Base-by-base conservation (phyloP, 2,797 vertebrate species). In the Echiichthys vipera region DNA sequence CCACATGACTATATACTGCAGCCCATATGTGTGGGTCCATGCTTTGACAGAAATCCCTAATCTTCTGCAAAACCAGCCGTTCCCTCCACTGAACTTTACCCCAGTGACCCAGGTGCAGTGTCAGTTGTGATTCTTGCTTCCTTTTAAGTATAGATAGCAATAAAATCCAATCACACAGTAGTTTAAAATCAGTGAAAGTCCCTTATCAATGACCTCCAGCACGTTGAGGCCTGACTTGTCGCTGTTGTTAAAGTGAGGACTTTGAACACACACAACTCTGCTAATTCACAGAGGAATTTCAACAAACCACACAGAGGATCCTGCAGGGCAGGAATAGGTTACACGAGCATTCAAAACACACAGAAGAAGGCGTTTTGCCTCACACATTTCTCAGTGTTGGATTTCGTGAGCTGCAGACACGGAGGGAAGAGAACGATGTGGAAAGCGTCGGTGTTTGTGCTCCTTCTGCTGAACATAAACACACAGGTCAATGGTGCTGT, bases 391-490 rank as follows among this genome's bases (percentile, higher is more conserved):
- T 45, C 2, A 5, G 12, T 45, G 40, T 45, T 50, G 9, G 39
- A 29, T n/a, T 59, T 12, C 25, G 0, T 64, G 22, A n/a, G 54
- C 18, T 12, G 30, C 5, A 13, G 43, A 36, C 45, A 43, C 24
- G 42, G 6, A 56, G 14, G 30, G 42, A 25, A 12, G 17, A 37
- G 18, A 71, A 77, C 17, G 20, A 91, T 93, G 91, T 81, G 62
- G 82, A 85, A 34, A 64, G 7, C 40, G 12, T 45, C 42, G 2
- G 37, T 77, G 36, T 63, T 74, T 29, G 39, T 66, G 42, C 29
- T 83, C 15, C 46, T 92, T 70, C 71, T 92, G 55, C 40, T 91
- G 0, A 72, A n/a, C 46, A 2, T 43, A 20, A 39, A 18, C 2
- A 1, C 5, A 32, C 56, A 67, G 39, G 61, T 58, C 25, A 82